Conservation (phyloP, 2,888 invertebrate genomes). For the Ormyrus thymus region DNA sequence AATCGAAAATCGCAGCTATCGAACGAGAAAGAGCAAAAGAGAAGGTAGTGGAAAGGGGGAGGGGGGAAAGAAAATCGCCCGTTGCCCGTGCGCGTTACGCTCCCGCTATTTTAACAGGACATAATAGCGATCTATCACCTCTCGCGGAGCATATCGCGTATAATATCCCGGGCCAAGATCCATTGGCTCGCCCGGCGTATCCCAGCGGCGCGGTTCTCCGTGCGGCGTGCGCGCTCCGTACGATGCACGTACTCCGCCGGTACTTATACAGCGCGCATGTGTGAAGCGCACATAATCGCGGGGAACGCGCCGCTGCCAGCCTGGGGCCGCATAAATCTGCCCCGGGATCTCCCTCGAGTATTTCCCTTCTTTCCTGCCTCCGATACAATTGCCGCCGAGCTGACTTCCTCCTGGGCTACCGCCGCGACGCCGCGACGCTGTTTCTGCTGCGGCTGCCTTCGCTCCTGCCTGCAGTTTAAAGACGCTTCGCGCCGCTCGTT, state of each 20-base stretch:
- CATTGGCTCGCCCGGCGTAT: constrained; percentile 59
- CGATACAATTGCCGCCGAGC: background rate
- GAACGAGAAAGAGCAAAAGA: too few relatives aligned
- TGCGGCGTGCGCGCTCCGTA: constrained; percentile 5
- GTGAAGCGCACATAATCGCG: constrained; percentile 33
- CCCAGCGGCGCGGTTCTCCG: constrained; percentile 1
- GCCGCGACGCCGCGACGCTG: too few relatives aligned
- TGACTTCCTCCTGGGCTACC: too few relatives aligned
- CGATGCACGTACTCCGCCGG: background rate
- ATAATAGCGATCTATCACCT: constrained; percentile 71
- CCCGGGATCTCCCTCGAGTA: constrained; percentile 71
- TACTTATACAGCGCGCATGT: background rate
- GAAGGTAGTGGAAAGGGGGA: too few relatives aligned
- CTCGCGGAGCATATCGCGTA: constrained; percentile 67
- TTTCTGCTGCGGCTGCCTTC: too few relatives aligned
- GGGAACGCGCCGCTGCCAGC: constrained; percentile 63
- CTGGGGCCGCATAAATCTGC: constrained; percentile 72
- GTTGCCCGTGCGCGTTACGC: background rate
- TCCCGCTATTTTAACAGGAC: constrained; percentile 66
- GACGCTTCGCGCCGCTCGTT: too few relatives aligned
- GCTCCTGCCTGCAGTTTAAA: too few relatives aligned
- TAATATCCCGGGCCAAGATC: constrained; percentile 68
- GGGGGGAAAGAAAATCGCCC: background rate
- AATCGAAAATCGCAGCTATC: too few relatives aligned
- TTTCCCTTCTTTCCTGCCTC: constrained; percentile 66